phyloP scores from a whole-genome alignment of 2,113 vertebrate genomes.

The Hassar affinis region DNA sequence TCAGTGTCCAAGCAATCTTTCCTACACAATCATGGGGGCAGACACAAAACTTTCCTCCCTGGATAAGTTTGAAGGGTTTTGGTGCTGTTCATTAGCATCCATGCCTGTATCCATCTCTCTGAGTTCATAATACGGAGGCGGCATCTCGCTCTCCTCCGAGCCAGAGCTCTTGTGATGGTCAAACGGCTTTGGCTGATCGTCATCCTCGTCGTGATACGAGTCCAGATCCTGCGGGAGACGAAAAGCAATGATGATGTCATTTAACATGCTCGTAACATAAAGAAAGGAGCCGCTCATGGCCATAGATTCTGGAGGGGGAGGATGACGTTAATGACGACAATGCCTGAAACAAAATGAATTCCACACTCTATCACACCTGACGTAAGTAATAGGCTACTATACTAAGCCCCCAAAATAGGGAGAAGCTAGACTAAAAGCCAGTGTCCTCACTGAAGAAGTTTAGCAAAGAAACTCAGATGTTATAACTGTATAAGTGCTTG shows the following conservation, averaged over 20 bases:
- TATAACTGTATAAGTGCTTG: too few relatives aligned
- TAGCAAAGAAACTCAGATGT: too few relatives aligned
- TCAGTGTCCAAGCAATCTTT: not conserved
- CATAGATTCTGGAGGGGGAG: not conserved
- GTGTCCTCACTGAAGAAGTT: too few relatives aligned
- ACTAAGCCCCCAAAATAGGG: too few relatives aligned
- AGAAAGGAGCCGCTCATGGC: not conserved
- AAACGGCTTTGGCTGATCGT: conserved; percentile 42
- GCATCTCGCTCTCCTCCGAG: conserved; percentile 65
- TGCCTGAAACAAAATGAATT: not conserved
- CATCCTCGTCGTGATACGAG: conserved; percentile 50
- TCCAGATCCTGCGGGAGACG: conserved; percentile 65
- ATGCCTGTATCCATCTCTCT: not conserved
- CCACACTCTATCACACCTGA: too few relatives aligned
- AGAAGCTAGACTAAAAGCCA: too few relatives aligned
- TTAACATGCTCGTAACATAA: not conserved
- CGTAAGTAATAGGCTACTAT: too few relatives aligned
- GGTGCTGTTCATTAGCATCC: conserved; percentile 14
- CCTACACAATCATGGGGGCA: conserved; percentile 69
- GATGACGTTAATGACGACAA: not conserved
- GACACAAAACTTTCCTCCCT: conserved; percentile 74
- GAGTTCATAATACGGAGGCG: conserved; percentile 57
- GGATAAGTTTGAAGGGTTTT: conserved; percentile 35
- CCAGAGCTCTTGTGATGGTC: conserved; percentile 50
- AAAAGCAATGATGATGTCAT: not conserved